phyloP scores from a whole-genome alignment of 2,113 vertebrate genomes.

The Oncorhynchus clarkii region DNA sequence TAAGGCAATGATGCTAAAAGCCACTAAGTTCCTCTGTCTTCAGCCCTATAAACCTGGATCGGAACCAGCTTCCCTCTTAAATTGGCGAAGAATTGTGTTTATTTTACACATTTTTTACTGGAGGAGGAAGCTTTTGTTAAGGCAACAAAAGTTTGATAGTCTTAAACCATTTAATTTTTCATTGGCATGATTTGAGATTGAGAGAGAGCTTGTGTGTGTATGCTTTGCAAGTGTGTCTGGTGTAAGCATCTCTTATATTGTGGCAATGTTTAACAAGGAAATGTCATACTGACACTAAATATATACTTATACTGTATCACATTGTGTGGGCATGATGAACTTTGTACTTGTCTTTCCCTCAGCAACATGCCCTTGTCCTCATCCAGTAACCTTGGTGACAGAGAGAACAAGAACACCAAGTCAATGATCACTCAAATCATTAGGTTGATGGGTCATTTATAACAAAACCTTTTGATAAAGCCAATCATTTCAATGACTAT shows the following conservation, averaged over 20 bases:
- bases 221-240: too few relatives aligned
- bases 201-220: too few relatives aligned
- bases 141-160: background rate
- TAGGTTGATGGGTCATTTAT: too few relatives aligned
- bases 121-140: too few relatives aligned
- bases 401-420: background rate
- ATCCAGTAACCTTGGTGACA: background rate
- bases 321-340: slow-evolving; percentile 26
- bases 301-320: background rate
- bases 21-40: slow-evolving; percentile 30
- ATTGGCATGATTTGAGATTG: too few relatives aligned
- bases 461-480: too few relatives aligned
- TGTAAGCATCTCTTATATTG: too few relatives aligned
- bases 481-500: too few relatives aligned
- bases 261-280: slow-evolving; percentile 38
- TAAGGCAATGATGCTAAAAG: slow-evolving; percentile 46
- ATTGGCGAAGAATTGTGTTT: background rate
- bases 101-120: background rate
- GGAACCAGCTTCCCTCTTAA: slow-evolving; percentile 24
- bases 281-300: slow-evolving; percentile 12
- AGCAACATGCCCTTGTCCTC: background rate
- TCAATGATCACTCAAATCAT: background rate
- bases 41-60: slow-evolving; percentile 21
- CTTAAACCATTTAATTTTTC: background rate
- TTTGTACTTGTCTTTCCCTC: slow-evolving; percentile 24